Evolutionary conservation across 2,888 invertebrate genomes (phyloP), one percentile per base, ranked within the genome.

Genomic region (Diplazon laetatorius): DNA sequence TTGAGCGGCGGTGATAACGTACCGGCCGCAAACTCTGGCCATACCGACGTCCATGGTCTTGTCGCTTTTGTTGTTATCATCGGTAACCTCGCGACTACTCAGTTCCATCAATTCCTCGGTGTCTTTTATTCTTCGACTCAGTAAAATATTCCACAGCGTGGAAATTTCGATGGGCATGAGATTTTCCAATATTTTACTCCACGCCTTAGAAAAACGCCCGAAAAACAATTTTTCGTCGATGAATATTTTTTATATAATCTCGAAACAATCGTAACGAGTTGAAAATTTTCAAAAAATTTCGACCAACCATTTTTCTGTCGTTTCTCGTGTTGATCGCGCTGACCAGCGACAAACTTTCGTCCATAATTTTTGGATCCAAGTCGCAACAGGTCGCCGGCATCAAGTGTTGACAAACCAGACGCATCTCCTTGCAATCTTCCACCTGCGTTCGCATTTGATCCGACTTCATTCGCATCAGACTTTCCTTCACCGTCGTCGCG

Each of bases 101-200:
- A 85, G 78, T 62, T 82, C 80, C 63, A 86, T 85, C 42, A 90
- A 76, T 50, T 71, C 76, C 16, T 89, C 84, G 8, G 88, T 85
- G 14, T 85, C 85, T 22, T 83, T 68, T 12, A 82, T 80, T 50
- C 88, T 82, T n/a, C 71, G 82, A 70, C 86, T 76, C 78, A 87
- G 81, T 12, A 90, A 79, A 16, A 84, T 78, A 69, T 82, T 83
- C 89, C 89, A 90, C 16, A 90, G 70, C 25, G 84, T 83, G 50
- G 86, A 66, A 48, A 87, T 82, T 65, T 87, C 85, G n/a, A 88
- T 76, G 20, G 71, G 42, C 65, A 82, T 79, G 35, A 90, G 78
- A 71, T 80, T 84, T 52, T 82, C 84, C 25, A 80, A 83, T 75
- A 90, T 76, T 74, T 80, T 83, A 25, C 84, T 82, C 82, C 85